Evolutionary conservation across 2,113 vertebrate species (phyloP).

Genomic region (Crypturellus undulatus): DNA sequence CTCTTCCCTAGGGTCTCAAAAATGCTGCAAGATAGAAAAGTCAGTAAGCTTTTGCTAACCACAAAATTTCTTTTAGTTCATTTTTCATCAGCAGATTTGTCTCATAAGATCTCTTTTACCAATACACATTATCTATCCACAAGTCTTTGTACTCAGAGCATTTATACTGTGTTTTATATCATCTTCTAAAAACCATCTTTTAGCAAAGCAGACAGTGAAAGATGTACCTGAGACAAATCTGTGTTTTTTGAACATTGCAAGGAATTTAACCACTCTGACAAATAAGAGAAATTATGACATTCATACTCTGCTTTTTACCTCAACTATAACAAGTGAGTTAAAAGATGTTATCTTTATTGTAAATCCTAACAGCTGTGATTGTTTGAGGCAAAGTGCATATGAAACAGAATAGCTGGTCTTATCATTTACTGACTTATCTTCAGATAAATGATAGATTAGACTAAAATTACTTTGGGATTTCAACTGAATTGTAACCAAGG

Average conservation of each 20-base stretch:
- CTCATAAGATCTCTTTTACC: not conserved
- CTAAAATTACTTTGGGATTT: slow-evolving; percentile 53
- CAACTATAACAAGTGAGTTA: not conserved
- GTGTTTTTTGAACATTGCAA: not conserved
- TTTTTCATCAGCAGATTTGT: not conserved
- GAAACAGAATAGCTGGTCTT: slow-evolving; percentile 9
- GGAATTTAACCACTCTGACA: slow-evolving; percentile 5
- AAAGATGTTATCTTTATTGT: not conserved
- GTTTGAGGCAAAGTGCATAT: not conserved
- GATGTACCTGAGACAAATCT: not conserved
- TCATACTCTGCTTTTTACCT: not conserved
- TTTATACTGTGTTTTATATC: not conserved
- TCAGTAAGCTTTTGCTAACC: not conserved
- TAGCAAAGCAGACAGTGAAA: not conserved
- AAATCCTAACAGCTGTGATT: slow-evolving; percentile 17
- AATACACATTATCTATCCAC: not conserved
- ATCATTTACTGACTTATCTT: slow-evolving; percentile 30
- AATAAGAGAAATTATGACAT: not conserved
- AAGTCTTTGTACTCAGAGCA: not conserved
- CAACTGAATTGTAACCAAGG: slow-evolving; percentile 27
- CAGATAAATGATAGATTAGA: slow-evolving; percentile 43
- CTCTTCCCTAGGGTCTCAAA: not conserved
- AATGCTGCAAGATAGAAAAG: not conserved
- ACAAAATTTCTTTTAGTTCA: not conserved
- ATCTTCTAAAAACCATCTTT: not conserved